phyloP scores from a whole-genome alignment of 2,797 vertebrate species.

The Emydoidea blandingii region DNA sequence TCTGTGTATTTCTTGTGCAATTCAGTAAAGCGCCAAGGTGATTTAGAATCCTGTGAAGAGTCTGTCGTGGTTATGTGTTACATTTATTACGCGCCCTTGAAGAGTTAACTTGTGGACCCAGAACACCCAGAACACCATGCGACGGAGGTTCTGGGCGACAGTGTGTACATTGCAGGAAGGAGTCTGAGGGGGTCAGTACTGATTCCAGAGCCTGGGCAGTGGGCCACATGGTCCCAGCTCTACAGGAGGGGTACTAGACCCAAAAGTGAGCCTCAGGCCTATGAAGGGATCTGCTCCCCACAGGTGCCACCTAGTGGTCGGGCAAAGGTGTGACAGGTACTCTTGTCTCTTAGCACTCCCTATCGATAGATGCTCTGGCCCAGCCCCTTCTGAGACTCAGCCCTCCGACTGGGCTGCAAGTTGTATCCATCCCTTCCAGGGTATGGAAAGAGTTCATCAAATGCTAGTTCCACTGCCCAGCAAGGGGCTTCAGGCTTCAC shows the following conservation, averaged over 20 bases:
- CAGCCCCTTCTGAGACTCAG: not conserved
- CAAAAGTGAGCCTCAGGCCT: not conserved
- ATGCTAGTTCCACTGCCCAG: not conserved
- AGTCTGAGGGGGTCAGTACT: not conserved
- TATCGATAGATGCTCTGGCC: not conserved
- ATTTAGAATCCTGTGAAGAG: not conserved
- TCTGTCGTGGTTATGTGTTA: not conserved
- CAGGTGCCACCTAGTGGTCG: not conserved
- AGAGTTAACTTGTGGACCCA: not conserved
- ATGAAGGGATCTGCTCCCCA: not conserved
- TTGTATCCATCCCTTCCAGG: not conserved
- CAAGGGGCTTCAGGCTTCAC: not conserved
- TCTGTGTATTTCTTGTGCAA: not conserved
- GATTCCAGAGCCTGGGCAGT: not conserved
- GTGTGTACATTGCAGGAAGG: not conserved
- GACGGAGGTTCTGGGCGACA: not conserved
- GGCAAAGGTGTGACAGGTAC: too few relatives aligned
- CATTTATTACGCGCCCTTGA: not conserved
- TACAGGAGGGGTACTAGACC: not conserved
- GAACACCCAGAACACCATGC: not conserved
- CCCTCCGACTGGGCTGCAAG: not conserved
- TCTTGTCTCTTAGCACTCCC: not conserved
- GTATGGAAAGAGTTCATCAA: not conserved
- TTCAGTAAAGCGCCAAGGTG: not conserved
- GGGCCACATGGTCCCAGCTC: not conserved